phyloP scores from a whole-genome alignment of 1,140 invertebrate species.

The Temnothorax longispinosus region DNA sequence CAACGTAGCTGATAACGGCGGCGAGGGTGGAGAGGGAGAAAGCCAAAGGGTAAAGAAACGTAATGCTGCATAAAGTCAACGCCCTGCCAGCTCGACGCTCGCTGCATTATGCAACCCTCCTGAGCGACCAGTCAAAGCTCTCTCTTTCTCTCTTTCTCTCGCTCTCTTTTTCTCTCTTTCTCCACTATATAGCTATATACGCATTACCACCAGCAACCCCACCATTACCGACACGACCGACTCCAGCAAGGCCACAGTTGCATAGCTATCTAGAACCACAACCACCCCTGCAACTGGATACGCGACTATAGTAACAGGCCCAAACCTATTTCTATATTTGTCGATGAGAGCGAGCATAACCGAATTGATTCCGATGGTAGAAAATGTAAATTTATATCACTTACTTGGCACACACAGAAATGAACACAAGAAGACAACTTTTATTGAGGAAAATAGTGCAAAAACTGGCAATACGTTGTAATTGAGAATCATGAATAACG shows the following conservation, averaged over 20 bases:
- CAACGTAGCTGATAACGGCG: constrained; percentile 43
- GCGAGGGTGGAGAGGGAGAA: constrained; percentile 45
- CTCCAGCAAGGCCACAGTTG: constrained; percentile 58
- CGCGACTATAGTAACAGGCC: constrained; percentile 17
- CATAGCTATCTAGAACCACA: constrained; percentile 58
- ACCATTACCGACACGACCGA: constrained; percentile 45
- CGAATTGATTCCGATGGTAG: constrained; percentile 1
- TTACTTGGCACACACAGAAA: neutral
- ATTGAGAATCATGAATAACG: neutral
- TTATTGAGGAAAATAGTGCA: neutral
- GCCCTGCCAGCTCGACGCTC: constrained; percentile 81
- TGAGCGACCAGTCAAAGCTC: constrained; percentile 75
- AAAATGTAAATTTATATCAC: constrained; percentile 26
- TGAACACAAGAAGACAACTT: neutral
- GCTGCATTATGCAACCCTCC: constrained; percentile 83
- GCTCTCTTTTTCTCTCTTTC: neutral
- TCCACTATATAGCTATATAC: constrained; percentile 52
- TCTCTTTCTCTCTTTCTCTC: constrained; percentile 43
- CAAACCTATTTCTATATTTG: constrained; percentile 38
- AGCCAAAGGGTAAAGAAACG: constrained; percentile 71
- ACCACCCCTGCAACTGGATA: constrained; percentile 46
- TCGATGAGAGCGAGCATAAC: constrained; percentile 1
- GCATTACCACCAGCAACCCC: constrained; percentile 51
- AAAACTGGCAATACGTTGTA: neutral
- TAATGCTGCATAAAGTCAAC: constrained; percentile 81